Evolutionary conservation across 2,888 invertebrate genomes (phyloP), one percentile per base, ranked within the genome.

Genomic region (Pheosia gnoma): DNA sequence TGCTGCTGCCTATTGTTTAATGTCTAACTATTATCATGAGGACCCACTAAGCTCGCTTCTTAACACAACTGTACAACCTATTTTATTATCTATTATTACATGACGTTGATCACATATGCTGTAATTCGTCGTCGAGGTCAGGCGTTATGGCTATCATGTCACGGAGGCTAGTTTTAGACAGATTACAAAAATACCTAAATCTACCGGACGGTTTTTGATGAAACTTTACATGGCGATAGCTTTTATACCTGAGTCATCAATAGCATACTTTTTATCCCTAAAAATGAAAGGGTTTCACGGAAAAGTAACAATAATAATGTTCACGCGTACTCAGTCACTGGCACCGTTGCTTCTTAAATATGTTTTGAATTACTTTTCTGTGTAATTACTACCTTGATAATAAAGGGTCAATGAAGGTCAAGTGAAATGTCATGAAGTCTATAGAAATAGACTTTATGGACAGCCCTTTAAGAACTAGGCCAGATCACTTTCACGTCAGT

Each of bases 401-500:
- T 25, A 25, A 25, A 25, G 25, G 2, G 25, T 25, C 25, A 25
- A 25, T 25, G 25, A 25, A 25, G 25, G 25, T 25, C 25, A 25
- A 25, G 25, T 25, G 25, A 25, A 25, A 25, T 25, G 25, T 25
- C 25, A 25, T 25, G 25, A 25, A 36, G 6, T 25, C 51, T 0
- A 52, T 25, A 36, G 3, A 4, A 6, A 25, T 36, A 52, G 5
- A 9, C 5, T 37, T 36, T n/a, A 37, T 5, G 8, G 5, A 54
- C 25, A 56, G 7, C 56, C 61, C 66, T 58, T 63, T 38, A n/a
- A 25, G 8, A 71, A 62, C 13, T 63, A 57, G 59, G 59, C 6
- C 62, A 61, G 38, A 39, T 59, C 55, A 74, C 67, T 74, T 72
- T 71, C 71, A 59, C 64, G 62, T 54, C 55, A 66, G 65, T 64